Evolutionary conservation across 2,113 vertebrate species (phyloP), one percentile per base, ranked within the genome.

Genomic region (Lepus timidus): DNA sequence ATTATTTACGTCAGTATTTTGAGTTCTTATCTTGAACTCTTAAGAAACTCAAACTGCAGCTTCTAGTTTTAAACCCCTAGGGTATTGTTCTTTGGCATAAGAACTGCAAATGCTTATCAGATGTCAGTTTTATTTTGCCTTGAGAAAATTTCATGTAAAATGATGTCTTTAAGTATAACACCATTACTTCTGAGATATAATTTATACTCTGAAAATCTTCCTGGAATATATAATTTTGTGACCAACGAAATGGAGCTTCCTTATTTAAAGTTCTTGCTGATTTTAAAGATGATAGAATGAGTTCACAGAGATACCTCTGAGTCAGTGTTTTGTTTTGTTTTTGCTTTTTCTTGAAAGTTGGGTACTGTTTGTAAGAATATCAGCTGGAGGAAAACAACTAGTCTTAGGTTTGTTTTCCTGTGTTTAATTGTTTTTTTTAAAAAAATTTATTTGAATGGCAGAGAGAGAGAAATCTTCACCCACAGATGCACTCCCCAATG

Each of bases 1-100:
- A 95, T 88, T 92, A 92, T 83, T 95, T 85, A 78, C 68, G 92
- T 80, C 61, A 91, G 44, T 91, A 76, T 94, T 91, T 94, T 96
- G 90, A 93, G 86, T 87, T 82, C 52, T 82, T 89, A 88, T 94
- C 95, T 94, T 93, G 82, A 89, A 67, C 79, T 93, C 78, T 93
- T 94, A 91, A 73, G 83, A 93, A 96, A 87, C 8, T 25, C 29
- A 80, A 91, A 49, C 80, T 31, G n/a, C 27, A 81, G 36, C 62
- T 80, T 96, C 52, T 68, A 83, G 64, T 65, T 92, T 76, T 97
- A 93, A 93, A 27, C 29, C 67, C 70, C 70, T 68, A 8, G 83
- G 49, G 70, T 44, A 84, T 36, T 88, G 64, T 82, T 86, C 27
- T 93, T 95, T 91, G 85, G 90, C 84, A 73, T 88, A 91, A 85